Evolutionary conservation across 2,888 invertebrate genomes (phyloP), one percentile per base, ranked within the genome.

Genomic region (Orchesellides sinensis): DNA sequence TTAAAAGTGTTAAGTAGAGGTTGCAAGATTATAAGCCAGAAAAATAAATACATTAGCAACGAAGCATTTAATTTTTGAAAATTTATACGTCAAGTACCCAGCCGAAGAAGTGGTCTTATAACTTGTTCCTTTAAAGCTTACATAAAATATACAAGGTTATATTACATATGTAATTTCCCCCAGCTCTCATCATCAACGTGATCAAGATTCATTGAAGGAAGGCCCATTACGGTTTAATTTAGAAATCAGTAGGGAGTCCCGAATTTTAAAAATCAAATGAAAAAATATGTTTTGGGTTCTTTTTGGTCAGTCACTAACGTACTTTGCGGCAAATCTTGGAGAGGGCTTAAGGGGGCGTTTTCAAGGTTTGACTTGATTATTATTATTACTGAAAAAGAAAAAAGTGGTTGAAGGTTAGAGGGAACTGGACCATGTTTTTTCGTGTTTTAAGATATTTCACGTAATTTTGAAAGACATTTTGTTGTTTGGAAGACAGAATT

Each of bases 221-320:
- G 80, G 72, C 72, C 80, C 61, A 80, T 72, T 72, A 80, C 63
- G 80, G 80, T 80, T 80, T 80, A 72, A 80, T 80, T 80, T 80
- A 80, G 80, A 72, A 80, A 80, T 63, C 80, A 72, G 80, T 80
- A 72, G 80, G 80, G 80, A 80, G 80, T 80, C 80, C 65, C 72
- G 66, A 70, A 70, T 68, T 79, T 78, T 40, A 79, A 70, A 69
- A 45, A 63, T 70, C 49, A 52, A 79, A 79, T 70, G 79, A 79
- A 70, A 69, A 65, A 79, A 70, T 61, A 12, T 52, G 10, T 61
- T 63, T 70, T 63, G 79, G 79, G 59, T 40, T 69, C 19, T 61
- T 68, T 69, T 77, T 49, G 21, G 19, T 17, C 17, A 59, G 59
- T 59, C 17, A 49, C 19, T 21, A 63, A 63, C 25, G 23, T 70